Percentiles rank a stretch among this genome's conserved stretches.
These are phyloP conservation scores for Hydrotaea cyrtoneurina DNA, from an alignment of 2,888 invertebrate genomes.

Conservation along the genomic window DNA sequence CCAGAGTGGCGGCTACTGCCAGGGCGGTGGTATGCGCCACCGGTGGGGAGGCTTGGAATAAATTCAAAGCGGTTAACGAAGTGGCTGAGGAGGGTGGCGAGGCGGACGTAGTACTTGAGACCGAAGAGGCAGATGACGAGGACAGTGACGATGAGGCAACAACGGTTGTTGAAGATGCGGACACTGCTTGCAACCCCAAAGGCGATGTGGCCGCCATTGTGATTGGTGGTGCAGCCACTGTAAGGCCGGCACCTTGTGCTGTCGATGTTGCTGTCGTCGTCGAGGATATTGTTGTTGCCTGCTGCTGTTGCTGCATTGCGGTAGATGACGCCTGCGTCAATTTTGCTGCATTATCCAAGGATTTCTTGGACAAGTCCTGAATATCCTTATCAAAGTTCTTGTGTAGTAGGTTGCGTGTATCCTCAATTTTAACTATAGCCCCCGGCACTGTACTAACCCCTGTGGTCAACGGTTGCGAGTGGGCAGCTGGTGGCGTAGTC, in stretches of 20 bases:
- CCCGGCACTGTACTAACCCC: conserved; percentile 59
- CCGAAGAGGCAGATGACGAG: conserved; percentile 53
- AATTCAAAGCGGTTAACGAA: conserved; percentile 50
- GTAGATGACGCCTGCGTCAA: conserved; percentile 12
- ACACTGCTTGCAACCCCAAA: background rate
- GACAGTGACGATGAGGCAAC: conserved; percentile 42
- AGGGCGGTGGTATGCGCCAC: conserved; percentile 58
- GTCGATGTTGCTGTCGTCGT: conserved; percentile 42
- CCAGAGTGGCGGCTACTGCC: conserved; percentile 59
- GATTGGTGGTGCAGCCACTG: background rate
- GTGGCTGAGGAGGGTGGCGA: conserved; percentile 53
- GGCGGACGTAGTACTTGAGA: conserved; percentile 54
- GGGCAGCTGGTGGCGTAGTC: conserved; percentile 72
- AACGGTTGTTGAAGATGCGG: background rate
- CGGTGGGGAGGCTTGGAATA: conserved; percentile 59
- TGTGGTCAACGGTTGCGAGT: conserved; percentile 67
- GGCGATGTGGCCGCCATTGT: background rate
- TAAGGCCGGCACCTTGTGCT: conserved; percentile 10
- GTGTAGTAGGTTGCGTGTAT: conserved; percentile 69
- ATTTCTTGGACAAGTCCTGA: conserved; percentile 76
- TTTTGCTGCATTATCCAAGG: conserved; percentile 62
- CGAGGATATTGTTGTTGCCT: conserved; percentile 60
- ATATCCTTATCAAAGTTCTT: conserved; percentile 74
- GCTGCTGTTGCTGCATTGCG: conserved; percentile 38
- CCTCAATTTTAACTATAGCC: conserved; percentile 69